Conservation (phyloP, 2,888 invertebrate genomes). For the Uropetala carovei region DNA sequence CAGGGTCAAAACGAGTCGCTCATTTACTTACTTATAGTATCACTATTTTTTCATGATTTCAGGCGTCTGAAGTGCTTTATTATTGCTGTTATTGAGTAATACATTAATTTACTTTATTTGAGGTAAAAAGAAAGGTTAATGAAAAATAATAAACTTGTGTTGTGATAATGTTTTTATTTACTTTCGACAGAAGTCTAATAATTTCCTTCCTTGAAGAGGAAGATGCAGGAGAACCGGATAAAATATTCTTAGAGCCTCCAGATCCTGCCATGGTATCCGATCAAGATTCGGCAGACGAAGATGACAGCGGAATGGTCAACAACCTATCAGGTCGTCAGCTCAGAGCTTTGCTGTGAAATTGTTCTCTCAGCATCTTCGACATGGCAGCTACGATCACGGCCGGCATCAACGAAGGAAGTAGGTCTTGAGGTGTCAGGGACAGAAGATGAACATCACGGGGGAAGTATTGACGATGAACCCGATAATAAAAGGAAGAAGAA, state of each 20-base stretch:
- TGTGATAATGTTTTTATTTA: no score
- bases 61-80: no score
- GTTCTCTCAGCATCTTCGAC: not conserved
- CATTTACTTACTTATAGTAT: no score
- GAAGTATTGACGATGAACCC: no score
- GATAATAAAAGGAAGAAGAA: not conserved
- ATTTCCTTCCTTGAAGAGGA: not conserved
- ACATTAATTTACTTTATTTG: no score
- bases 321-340: not conserved
- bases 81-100: no score
- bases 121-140: no score
- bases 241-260: constrained; percentile 2
- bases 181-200: not conserved
- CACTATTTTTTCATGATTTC: no score
- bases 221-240: not conserved
- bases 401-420: not conserved
- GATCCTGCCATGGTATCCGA: not conserved
- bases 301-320: not conserved
- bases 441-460: no score
- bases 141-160: no score
- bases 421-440: not conserved
- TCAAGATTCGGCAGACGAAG: not conserved
- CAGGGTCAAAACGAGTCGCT: no score
- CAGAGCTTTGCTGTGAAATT: not conserved
- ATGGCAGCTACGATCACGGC: not conserved